Percentiles rank a stretch among this genome's conserved stretches.
Conservation (phyloP, 53 echinoderm and acorn worm genomes). For the Arbacia lixula region DNA sequence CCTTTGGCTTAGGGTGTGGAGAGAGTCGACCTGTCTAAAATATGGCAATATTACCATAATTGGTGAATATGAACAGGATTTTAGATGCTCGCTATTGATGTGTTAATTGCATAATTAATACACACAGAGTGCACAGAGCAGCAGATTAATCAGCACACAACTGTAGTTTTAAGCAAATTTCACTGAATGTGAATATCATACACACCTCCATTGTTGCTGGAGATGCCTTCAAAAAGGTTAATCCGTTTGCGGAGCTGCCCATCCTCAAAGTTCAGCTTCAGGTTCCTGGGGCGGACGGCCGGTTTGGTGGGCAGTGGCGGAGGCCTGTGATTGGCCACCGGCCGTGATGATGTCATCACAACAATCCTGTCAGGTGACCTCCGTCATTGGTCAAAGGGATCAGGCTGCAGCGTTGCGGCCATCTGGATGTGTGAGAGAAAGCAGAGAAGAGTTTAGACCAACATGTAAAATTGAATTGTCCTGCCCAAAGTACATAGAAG, state of each 20-base stretch:
- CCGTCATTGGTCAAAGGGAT: conserved; percentile 16
- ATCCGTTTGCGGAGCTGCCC: conserved; percentile 63
- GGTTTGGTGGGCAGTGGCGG: conserved; percentile 24
- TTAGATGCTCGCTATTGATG: too few species aligned
- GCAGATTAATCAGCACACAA: too few species aligned
- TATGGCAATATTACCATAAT: too few species aligned
- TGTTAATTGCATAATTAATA: too few species aligned
- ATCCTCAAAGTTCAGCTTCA: conserved; percentile 13
- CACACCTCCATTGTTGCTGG: not conserved
- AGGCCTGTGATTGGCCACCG: conserved; percentile 55
- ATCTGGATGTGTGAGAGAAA: not conserved
- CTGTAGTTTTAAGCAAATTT: not conserved
- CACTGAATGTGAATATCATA: not conserved
- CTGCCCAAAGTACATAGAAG: too few species aligned
- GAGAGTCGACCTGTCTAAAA: too few species aligned
- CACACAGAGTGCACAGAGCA: too few species aligned
- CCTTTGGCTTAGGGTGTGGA: too few species aligned
- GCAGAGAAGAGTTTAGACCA: not conserved
- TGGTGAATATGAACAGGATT: too few species aligned
- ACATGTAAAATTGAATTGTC: too few species aligned
- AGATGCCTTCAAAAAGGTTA: conserved; percentile 61
- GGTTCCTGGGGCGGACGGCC: conserved; percentile 8
- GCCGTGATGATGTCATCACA: conserved; percentile 52
- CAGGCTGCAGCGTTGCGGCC: conserved; percentile 3
- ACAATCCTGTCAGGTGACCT: conserved; percentile 10